Base-by-base conservation (phyloP, 2,113 vertebrate species). In the Apaloderma vittatum region DNA sequence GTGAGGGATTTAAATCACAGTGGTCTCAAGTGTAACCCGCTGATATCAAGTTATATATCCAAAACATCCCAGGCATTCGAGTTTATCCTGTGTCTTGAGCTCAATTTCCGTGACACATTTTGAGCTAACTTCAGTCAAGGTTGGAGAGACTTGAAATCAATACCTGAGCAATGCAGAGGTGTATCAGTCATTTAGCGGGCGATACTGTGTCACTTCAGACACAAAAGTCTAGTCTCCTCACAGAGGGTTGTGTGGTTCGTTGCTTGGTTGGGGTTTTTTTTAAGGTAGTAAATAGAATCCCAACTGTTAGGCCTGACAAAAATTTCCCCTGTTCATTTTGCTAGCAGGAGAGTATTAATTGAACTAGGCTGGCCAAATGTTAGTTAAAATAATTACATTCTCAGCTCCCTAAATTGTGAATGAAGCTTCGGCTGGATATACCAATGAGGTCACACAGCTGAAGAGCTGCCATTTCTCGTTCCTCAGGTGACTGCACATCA, bases 1-100 rank as follows among this genome's bases (percentile, higher is more conserved):
- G 72, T 93, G 84, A 94, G 87, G 80, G 87, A 88, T 93, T 96
- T 93, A 96, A 90, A 90, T 80, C 81, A 79, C 93, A 91, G 79
- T 61, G 52, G 78, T 71, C 61, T 86, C 13, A 94, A 86, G 52
- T 55, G 62, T 94, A 86, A 95, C 80, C 77, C 84, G 86, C 87
- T 90, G 84, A 73, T 90, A 93, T 34, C 66, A 96, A 80, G 61
- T 74, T 80, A 76, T 0, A 1, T 55, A 26, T 92, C 30, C 77
- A 67, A 81, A 76, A 66, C 62, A 94, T 40, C 65, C 36, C 17
- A 77, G 30, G 17, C 26, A 67, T 78, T 76, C 32, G n/a, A 86
- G 49, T 72, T 85, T 36, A 34, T 65, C 1, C 0, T 32, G 49
- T 27, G 36, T 74, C 80, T 75, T 15, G 9, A 90, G 63, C 43